phyloP scores from a whole-genome alignment of 2,888 invertebrate species.

The Rotaria macrura region DNA sequence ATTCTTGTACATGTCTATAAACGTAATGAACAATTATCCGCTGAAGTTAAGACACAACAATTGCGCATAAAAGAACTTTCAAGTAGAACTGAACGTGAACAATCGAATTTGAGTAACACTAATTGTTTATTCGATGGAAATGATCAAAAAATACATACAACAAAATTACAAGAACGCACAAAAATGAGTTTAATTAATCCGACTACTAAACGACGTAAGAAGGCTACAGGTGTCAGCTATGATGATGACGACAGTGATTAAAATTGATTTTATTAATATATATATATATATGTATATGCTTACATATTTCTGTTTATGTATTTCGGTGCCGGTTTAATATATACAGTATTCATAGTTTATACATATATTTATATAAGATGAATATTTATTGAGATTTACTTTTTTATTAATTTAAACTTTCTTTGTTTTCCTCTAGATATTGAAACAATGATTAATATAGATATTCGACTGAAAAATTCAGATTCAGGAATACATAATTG shows the following conservation, averaged over 20 bases:
- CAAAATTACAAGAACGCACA: not conserved
- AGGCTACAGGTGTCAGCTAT: constrained; percentile 23
- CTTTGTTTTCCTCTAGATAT: not conserved
- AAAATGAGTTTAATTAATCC: constrained; percentile 18
- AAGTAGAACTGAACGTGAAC: not conserved
- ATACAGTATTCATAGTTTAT: no score
- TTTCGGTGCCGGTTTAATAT: no score
- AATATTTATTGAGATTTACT: no score
- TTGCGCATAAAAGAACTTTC: not conserved
- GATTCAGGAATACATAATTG: no score
- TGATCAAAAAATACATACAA: not conserved
- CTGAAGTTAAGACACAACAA: not conserved
- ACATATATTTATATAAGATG: no score
- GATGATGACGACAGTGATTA: constrained; percentile 27
- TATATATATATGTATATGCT: no score
- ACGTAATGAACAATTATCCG: not conserved
- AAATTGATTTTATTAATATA: not conserved
- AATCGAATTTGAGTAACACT: not conserved
- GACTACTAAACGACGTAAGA: constrained; percentile 2
- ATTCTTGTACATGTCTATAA: not conserved
- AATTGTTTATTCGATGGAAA: not conserved
- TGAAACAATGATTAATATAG: not conserved
- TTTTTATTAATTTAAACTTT: no score
- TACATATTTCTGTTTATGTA: no score
- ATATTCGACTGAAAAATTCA: no score